phyloP scores from a whole-genome alignment of 2,797 vertebrate species.

The Nothura maculosa region DNA sequence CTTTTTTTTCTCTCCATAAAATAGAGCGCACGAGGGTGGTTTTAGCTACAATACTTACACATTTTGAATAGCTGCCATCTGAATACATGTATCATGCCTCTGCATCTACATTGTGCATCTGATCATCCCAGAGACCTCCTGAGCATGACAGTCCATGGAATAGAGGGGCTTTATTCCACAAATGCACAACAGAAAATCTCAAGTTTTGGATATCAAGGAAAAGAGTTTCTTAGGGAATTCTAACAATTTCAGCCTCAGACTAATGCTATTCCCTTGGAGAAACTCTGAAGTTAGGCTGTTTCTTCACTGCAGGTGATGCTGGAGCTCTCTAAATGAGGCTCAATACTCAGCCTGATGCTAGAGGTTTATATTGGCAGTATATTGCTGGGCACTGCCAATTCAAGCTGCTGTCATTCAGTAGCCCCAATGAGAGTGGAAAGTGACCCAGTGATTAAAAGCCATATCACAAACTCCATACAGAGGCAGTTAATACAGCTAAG shows the following conservation, averaged over 20 bases:
- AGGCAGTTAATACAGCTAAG: not conserved
- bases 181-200: not conserved
- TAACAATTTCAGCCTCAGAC: not conserved
- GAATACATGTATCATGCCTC: not conserved
- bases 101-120: not conserved
- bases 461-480: accelerated
- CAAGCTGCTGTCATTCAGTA: accelerated
- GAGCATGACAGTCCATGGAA: not conserved
- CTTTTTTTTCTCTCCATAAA: not conserved
- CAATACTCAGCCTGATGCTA: not conserved
- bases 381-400: not conserved
- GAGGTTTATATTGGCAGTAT: accelerated
- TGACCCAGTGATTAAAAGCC: too few relatives aligned
- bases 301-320: not conserved
- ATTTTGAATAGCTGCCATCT: not conserved
- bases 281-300: not conserved
- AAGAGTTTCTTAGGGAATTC: not conserved
- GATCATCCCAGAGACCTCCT: not conserved
- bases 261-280: not conserved
- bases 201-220: not conserved
- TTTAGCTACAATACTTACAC: not conserved
- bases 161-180: not conserved
- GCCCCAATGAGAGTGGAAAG: not conserved
- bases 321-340: not conserved
- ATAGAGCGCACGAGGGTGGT: not conserved